A percentile compares a stretch with the other conserved stretches of the same genome.
phyloP scores from a whole-genome alignment of 2,113 vertebrate genomes.

The Alectura lathami region DNA sequence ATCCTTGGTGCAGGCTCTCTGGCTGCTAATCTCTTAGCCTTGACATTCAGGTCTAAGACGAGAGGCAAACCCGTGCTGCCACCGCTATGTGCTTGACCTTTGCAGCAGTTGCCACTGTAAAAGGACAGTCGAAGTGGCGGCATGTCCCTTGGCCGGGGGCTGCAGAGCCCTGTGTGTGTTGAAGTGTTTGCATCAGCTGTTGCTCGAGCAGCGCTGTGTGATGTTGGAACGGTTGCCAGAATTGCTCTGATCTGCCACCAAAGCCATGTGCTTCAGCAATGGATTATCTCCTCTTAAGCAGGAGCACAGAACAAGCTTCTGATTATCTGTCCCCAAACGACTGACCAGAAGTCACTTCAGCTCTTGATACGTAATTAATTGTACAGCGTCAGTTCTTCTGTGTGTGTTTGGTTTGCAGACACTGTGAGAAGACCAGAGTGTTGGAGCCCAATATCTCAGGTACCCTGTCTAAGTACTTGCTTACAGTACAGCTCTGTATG shows the following conservation, averaged over 20 bases:
- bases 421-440: not conserved
- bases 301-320: conserved; percentile 8
- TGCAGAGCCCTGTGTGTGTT: not conserved
- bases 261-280: not conserved
- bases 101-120: conserved; percentile 20
- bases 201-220: not conserved
- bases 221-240: conserved; percentile 36
- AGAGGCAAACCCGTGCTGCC: not conserved
- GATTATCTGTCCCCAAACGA: not conserved
- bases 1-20: not conserved
- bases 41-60: not conserved
- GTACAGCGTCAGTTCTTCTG: not conserved
- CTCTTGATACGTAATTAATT: not conserved
- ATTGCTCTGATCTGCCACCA: conserved; percentile 54
- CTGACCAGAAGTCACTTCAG: not conserved
- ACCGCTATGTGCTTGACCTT: conserved; percentile 17
- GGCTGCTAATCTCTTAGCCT: not conserved
- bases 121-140: not conserved
- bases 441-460: not conserved
- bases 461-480: conserved; percentile 19
- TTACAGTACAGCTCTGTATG: not conserved
- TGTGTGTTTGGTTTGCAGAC: accelerated
- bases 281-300: conserved; percentile 57
- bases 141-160: not conserved
- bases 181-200: conserved; percentile 28